Conservation (phyloP, 2,888 invertebrate genomes). For the Dermolepida albohirtum region DNA sequence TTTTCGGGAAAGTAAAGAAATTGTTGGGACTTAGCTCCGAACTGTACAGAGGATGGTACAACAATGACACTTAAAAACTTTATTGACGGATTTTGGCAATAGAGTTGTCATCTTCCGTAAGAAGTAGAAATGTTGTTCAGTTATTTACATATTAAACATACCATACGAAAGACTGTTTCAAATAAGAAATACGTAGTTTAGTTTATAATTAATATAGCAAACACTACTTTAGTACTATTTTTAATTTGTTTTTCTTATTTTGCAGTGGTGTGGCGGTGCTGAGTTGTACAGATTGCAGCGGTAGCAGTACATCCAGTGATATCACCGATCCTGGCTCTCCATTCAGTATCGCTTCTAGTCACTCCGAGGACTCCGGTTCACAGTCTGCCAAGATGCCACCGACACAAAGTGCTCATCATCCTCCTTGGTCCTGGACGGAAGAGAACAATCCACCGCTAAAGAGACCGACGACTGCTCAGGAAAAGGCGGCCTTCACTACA, state of each 20-base stretch:
- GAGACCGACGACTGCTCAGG: constrained; percentile 47
- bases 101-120: too few species aligned
- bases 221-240: background rate
- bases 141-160: too few species aligned
- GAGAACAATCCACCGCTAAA: constrained; percentile 51
- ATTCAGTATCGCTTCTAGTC: constrained; percentile 75
- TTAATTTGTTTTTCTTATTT: constrained; percentile 15
- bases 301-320: constrained; percentile 75
- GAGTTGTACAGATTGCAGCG: constrained; percentile 79
- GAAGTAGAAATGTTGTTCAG: too few species aligned
- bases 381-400: constrained; percentile 62
- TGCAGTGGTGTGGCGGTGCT: constrained; percentile 86
- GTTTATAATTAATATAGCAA: background rate
- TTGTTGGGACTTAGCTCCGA: too few species aligned
- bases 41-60: too few species aligned
- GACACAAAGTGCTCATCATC: constrained; percentile 55
- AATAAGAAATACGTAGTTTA: too few species aligned
- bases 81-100: too few species aligned
- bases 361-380: constrained; percentile 63
- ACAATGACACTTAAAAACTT: too few species aligned
- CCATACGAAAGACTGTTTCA: too few species aligned
- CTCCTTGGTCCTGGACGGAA: constrained; percentile 55
- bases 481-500: constrained; percentile 47
- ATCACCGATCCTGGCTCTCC: constrained; percentile 90
- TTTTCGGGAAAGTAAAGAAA: too few species aligned